Base-by-base conservation (phyloP, 2,113 vertebrate genomes). In the Etia nguti region DNA sequence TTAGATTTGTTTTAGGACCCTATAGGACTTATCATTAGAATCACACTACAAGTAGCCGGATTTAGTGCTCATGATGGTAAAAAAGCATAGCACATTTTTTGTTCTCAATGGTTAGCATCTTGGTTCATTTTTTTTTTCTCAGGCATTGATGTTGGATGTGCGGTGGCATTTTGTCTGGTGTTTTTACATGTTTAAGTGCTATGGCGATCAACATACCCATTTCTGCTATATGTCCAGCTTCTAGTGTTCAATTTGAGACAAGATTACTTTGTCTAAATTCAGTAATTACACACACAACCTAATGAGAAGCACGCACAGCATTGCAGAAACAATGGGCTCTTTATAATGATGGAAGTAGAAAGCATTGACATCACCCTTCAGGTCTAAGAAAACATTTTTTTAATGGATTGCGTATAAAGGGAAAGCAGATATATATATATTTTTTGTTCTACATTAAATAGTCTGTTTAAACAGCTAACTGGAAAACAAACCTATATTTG, bases 281-380 rank as follows among this genome's bases (percentile, higher is more conserved):
- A 68, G 7, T 41, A 38, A 68, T 36, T 70, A 43, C 36, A 43
- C 60, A 3, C 60, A 12, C 10, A n/a, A 6, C 13, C 11, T 41
- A 46, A 13, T 70, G 15, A 43, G 62, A 41, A 22, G n/a, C 62
- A 0, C 0, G 0, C 6, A 41, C 62, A 22, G 3, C 0, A 70
- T 9, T 68, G 62, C 12, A 22, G 34, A 68, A 68, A 68, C 62
- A 41, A 68, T 68, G n/a, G 20, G 13, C 34, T 68, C 4, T 41
- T 41, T 15, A 24, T 68, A 68, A 68, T 68, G 62, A 68, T 38
- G 62, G 34, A 68, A 68, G 62, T 24, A 68, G 11, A 38, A 43
- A 38, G 1, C 34, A 38, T 41, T 41, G 62, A 22, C 62, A 41
- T 68, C 20, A 41, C 34, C 0, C 36, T 68, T 41, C 36, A 41